Conservation (phyloP, 2,888 invertebrate species). For the Lacanobia oleracea region DNA sequence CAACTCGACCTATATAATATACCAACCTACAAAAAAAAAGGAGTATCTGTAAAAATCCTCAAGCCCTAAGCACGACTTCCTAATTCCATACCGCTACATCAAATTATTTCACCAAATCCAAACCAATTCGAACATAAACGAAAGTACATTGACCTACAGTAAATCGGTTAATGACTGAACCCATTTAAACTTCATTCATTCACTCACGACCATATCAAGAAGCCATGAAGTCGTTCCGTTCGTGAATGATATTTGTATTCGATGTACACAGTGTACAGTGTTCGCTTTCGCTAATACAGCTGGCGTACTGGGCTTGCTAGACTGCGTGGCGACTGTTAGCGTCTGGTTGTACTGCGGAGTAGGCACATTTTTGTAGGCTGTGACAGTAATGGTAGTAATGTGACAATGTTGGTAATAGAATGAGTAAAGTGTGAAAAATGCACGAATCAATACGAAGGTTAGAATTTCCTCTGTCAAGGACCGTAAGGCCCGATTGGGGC, state of each 20-base stretch:
- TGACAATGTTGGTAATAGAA: too few relatives aligned
- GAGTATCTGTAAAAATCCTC: background rate
- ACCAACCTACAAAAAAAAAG: background rate
- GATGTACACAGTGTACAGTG: slow-evolving; percentile 7
- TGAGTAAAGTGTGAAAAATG: background rate
- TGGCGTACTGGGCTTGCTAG: slow-evolving; percentile 27
- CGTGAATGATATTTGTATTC: slow-evolving; percentile 42
- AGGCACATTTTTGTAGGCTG: slow-evolving; percentile 19
- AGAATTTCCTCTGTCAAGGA: too few relatives aligned
- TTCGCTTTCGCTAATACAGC: slow-evolving; percentile 41
- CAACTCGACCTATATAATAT: background rate
- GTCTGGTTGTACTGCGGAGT: slow-evolving; percentile 6
- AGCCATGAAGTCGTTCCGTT: slow-evolving; percentile 35
- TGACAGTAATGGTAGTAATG: too few relatives aligned
- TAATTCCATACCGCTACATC: background rate
- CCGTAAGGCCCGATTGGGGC: too few relatives aligned
- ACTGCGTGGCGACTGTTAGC: slow-evolving; percentile 45
- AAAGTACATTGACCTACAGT: slow-evolving; percentile 34
- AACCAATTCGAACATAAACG: slow-evolving; percentile 14
- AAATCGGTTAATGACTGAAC: slow-evolving; percentile 45
- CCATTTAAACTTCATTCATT: slow-evolving; percentile 33
- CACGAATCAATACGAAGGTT: background rate
- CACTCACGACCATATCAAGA: slow-evolving; percentile 38
- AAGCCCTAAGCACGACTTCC: background rate
- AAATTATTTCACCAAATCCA: slow-evolving; percentile 30